Evolutionary conservation across 2,797 vertebrate genomes (phyloP), one percentile per base, ranked within the genome.

Genomic region (Hafferia zeledoni): DNA sequence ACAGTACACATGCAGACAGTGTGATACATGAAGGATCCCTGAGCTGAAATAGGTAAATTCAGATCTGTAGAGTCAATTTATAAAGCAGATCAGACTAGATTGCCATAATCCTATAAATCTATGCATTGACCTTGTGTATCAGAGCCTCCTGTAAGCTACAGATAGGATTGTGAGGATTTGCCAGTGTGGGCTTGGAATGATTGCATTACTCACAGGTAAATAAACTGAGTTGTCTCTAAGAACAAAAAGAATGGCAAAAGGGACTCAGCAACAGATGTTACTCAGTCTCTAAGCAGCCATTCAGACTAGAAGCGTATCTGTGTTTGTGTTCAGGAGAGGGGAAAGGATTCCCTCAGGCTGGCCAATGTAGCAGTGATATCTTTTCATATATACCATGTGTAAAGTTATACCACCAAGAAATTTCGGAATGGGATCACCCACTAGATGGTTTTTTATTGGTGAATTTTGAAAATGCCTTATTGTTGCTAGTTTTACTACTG

Each of bases 131-230:
- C 33, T 89, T 63, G 69, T 87, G 79, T 56, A 87, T 85, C 46
- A 87, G 53, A 78, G 50, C 47, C 31, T 64, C 57, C 35, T 78
- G 31, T 95, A 94, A 95, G 43, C 84, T 87, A 69, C 75, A 87
- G 90, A 90, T 77, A 87, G 27, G 91, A 93, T 89, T 83, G 84
- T 57, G 77, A 64, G 84, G 89, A 90, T 95, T 95, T 95, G 41
- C 31, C 39, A 71, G 53, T 1, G 1, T 87, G 84, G 82, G 84
- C 79, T 97, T 92, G 89, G 81, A 94, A 92, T 77, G 92, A 93
- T 92, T 94, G 76, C 60, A 78, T 96, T 95, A 94, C 64, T 92
- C 41, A 85, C 39, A 85, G 78, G 83, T 92, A 95, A 95, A 80
- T 89, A 92, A 95, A 43, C 61, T 27, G 55, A 87, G 17, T 39